phyloP scores from a whole-genome alignment of 2,888 invertebrate genomes.

The Byasa hedistus region DNA sequence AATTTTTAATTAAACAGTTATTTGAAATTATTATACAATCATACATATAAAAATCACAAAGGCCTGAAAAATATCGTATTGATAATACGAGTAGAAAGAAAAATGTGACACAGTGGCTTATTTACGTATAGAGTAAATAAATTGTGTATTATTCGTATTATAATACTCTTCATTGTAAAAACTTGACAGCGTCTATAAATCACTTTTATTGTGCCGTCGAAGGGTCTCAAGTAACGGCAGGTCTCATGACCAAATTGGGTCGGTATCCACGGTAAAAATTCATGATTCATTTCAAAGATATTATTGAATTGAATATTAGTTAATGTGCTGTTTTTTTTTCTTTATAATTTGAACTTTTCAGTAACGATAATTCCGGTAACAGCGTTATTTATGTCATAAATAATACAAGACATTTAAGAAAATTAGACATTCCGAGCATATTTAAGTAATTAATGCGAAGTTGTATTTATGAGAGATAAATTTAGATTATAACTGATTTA shows the following conservation, averaged over 20 bases:
- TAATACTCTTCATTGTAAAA: slow-evolving; percentile 65
- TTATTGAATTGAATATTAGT: neutral
- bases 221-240: slow-evolving; percentile 63
- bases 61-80: neutral
- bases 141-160: slow-evolving; percentile 59
- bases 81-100: slow-evolving; percentile 41
- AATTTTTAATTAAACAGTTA: neutral
- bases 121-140: slow-evolving; percentile 59
- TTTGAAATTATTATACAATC: too few relatives aligned
- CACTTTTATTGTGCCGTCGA: slow-evolving; percentile 76
- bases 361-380: neutral
- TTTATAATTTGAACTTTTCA: neutral
- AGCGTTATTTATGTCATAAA: too few relatives aligned
- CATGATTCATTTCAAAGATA: slow-evolving; percentile 19
- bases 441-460: too few relatives aligned
- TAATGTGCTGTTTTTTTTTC: neutral
- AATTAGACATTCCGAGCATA: too few relatives aligned
- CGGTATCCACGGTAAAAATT: slow-evolving; percentile 52
- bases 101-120: slow-evolving; percentile 55
- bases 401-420: too few relatives aligned
- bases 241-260: slow-evolving; percentile 66
- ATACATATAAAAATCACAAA: neutral
- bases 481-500: too few relatives aligned
- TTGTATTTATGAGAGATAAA: too few relatives aligned
- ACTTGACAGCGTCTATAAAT: slow-evolving; percentile 66